phyloP scores from a whole-genome alignment of 2,888 invertebrate genomes.

The Lamproptera curius region DNA sequence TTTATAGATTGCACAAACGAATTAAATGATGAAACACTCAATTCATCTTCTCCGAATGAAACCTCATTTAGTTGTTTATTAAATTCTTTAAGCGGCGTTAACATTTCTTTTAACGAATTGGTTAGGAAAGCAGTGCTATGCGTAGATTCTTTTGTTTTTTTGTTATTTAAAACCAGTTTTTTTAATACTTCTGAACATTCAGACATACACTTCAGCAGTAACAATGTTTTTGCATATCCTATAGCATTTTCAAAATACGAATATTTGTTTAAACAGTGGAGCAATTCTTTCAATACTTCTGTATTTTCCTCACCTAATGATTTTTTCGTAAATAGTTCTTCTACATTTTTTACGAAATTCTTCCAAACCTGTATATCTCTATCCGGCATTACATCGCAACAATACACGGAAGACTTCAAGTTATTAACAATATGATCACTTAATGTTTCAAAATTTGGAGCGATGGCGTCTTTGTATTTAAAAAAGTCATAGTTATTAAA shows the following conservation, averaged over 20 bases:
- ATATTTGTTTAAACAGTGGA: conserved; percentile 45
- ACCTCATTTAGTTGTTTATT: conserved; percentile 49
- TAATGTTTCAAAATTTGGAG: conserved; percentile 28
- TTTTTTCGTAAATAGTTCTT: not conserved
- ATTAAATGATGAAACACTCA: conserved; percentile 53
- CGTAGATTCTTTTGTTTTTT: conserved; percentile 25
- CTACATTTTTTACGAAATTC: not conserved
- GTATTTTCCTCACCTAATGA: conserved; percentile 25
- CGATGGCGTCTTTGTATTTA: conserved; percentile 30
- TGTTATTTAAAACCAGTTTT: conserved; percentile 30
- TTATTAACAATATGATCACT: conserved; percentile 20
- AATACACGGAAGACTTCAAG: too few relatives aligned
- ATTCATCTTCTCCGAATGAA: conserved; percentile 54
- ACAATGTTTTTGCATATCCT: conserved; percentile 49
- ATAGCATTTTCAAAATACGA: conserved; percentile 48
- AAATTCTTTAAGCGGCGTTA: conserved; percentile 50
- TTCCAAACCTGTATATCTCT: not conserved
- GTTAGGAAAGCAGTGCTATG: conserved; percentile 41
- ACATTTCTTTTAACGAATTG: conserved; percentile 46
- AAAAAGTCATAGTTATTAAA: conserved; percentile 24
- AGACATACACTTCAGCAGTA: conserved; percentile 55
- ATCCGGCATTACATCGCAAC: too few relatives aligned
- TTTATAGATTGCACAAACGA: conserved; percentile 53
- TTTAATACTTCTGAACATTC: conserved; percentile 52
- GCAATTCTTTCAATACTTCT: conserved; percentile 36